Evolutionary conservation across 1,140 invertebrate genomes (phyloP), one percentile per base, ranked within the genome.

Genomic region (Pygmarrhopalites habei): DNA sequence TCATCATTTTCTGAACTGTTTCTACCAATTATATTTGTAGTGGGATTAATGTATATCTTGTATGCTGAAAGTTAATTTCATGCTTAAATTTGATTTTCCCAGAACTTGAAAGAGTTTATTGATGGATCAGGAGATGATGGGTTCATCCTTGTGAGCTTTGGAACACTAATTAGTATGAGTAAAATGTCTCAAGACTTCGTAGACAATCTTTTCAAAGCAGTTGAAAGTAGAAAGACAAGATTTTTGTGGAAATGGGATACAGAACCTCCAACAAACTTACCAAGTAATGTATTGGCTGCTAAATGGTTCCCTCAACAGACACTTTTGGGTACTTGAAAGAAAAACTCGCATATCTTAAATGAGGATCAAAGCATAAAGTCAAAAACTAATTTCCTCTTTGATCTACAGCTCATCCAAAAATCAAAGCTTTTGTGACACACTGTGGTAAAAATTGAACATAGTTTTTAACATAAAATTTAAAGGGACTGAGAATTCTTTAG

Each of bases 121-220:
- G 12, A 55, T 14, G 29, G 29, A 55, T 21, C 26, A 10, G 47
- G 10, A 21, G n/a, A 53, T 17, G 23, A 52, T 43, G 64, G 59
- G 2, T 66, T 66, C 44, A 59, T 66, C 4, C 61, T 46, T 30
- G 25, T 66, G 3, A 66, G 64, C 39, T 58, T 66, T 3, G 64
- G 64, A 4, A 25, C 32, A 3, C 19, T 60, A 28, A 51, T 60
- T 10, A 43, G 28, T 26, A 55, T 60, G 12, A 52, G 46, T 12
- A 39, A n/a, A 25, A 35, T 26, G 2, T 49, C 57, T 25, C 25
- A 59, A 15, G 19, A 53, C 7, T 5, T 65, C 14, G 30, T 62
- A 23, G 21, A 60, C 21, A 29, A 43, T 25, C 60, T 65, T 23
- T 65, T 65, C 35, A 29, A 44, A 14, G 58, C 63, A 3, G 19